phyloP scores from a whole-genome alignment of 2,113 vertebrate species.

The Vanacampus margaritifer region DNA sequence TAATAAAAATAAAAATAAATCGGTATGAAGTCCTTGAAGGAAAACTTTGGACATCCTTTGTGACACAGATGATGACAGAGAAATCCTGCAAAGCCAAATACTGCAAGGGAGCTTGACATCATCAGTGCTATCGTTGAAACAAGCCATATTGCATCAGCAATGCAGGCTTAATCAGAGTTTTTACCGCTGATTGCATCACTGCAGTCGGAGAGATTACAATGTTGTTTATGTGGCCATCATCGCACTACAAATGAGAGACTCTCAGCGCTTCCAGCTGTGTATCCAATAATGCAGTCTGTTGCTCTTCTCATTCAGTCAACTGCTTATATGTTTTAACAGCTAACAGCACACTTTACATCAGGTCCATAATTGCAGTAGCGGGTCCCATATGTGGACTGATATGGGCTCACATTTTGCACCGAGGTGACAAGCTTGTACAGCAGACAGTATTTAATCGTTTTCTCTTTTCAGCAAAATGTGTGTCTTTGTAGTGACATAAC shows the following conservation, averaged over 20 bases:
- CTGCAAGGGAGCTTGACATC: conserved; percentile 11
- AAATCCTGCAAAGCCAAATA: neutral
- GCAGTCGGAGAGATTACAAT: conserved; percentile 55
- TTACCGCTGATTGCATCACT: conserved; percentile 67
- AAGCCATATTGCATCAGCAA: conserved; percentile 29
- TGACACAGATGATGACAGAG: neutral
- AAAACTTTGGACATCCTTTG: neutral
- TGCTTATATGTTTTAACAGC: conserved; percentile 53
- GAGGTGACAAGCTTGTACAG: conserved; percentile 36
- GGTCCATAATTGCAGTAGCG: conserved; percentile 37
- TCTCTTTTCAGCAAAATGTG: conserved; percentile 45
- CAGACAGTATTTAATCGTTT: conserved; percentile 29
- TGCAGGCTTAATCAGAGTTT: conserved; percentile 38
- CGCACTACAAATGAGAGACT: conserved; percentile 55
- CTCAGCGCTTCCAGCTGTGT: conserved; percentile 60
- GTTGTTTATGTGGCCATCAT: conserved; percentile 54
- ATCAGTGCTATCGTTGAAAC: conserved; percentile 12
- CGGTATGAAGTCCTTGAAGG: too few relatives aligned
- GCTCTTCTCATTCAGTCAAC: conserved; percentile 52
- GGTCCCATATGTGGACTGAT: conserved; percentile 43
- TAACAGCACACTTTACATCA: conserved; percentile 51
- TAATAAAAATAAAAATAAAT: too few relatives aligned
- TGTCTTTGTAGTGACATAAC: conserved; percentile 39
- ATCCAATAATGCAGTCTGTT: conserved; percentile 60
- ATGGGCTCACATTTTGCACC: conserved; percentile 35